phyloP scores from a whole-genome alignment of 1,140 invertebrate genomes.

The Drosophila serrata region DNA sequence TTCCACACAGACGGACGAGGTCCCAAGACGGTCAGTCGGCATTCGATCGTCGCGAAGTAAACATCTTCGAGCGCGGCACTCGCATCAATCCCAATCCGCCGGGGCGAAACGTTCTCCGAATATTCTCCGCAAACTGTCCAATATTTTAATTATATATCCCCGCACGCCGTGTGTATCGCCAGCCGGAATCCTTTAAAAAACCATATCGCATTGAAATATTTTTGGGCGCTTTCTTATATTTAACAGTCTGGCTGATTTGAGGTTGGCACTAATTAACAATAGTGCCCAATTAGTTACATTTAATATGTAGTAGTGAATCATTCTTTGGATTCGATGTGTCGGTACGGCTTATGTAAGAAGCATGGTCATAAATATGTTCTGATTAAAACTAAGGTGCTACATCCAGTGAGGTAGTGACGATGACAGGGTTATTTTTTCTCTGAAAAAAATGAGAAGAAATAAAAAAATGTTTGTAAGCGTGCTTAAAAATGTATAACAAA shows the following conservation, averaged over 20 bases:
- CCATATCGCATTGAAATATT: conserved; percentile 9
- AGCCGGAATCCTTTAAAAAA: conserved; percentile 13
- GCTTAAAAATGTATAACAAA: neutral
- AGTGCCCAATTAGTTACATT: conserved; percentile 28
- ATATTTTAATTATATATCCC: conserved; percentile 36
- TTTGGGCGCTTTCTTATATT: conserved; percentile 31
- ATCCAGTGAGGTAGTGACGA: conserved; percentile 36
- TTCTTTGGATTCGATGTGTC: conserved; percentile 5
- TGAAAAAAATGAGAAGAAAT: conserved; percentile 12
- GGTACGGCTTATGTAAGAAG: conserved; percentile 5
- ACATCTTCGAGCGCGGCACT: conserved; percentile 31
- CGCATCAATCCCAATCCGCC: conserved; percentile 1
- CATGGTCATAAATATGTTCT: conserved; percentile 8
- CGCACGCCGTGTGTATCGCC: conserved; percentile 19
- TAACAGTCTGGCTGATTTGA: conserved; percentile 42
- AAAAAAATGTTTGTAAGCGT: neutral
- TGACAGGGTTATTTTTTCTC: neutral
- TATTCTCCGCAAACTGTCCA: conserved; percentile 19
- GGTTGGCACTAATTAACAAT: conserved; percentile 12
- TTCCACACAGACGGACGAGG: conserved; percentile 51
- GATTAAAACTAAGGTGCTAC: conserved; percentile 1
- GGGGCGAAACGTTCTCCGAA: conserved; percentile 15
- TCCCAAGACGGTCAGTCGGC: conserved; percentile 62
- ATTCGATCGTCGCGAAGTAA: conserved; percentile 54
- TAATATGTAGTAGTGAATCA: conserved; percentile 12